These are phyloP conservation scores for Coranthus polyacanthus DNA, from an alignment of 2,797 vertebrate species.

Conservation along the genomic window DNA sequence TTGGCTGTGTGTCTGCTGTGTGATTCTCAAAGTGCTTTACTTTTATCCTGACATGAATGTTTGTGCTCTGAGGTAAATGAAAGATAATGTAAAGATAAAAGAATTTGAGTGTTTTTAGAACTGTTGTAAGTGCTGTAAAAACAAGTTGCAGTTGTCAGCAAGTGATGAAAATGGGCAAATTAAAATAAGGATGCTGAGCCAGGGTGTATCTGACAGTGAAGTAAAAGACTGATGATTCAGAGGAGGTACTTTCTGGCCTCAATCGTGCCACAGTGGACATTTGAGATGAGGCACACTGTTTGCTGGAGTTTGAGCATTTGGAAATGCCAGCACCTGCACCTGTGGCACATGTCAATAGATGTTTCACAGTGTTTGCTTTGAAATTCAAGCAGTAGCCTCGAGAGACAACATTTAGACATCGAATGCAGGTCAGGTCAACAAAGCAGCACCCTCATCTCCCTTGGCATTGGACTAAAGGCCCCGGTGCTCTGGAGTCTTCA, in stretches of 20 bases:
- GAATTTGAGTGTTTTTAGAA: neutral
- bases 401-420: conserved; percentile 28
- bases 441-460: conserved; percentile 41
- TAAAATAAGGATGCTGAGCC: too few species aligned
- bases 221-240: neutral
- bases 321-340: conserved; percentile 9
- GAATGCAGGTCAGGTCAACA: conserved; percentile 46
- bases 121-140: neutral
- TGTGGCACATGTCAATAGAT: conserved; percentile 12
- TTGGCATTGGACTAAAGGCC: conserved; percentile 53
- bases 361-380: neutral
- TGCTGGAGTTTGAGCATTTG: conserved; percentile 7
- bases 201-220: too few species aligned
- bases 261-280: neutral
- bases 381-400: neutral
- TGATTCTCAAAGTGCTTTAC: too few species aligned
- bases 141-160: neutral
- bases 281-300: too few species aligned
- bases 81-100: neutral
- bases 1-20: too few species aligned
- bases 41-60: neutral
- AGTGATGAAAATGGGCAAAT: too few species aligned
- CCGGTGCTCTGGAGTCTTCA: conserved; percentile 45
- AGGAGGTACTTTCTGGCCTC: conserved; percentile 2
- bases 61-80: neutral